These are phyloP conservation scores for Megathymus violae DNA, from an alignment of 1,140 invertebrate genomes.

Conservation along the genomic window DNA sequence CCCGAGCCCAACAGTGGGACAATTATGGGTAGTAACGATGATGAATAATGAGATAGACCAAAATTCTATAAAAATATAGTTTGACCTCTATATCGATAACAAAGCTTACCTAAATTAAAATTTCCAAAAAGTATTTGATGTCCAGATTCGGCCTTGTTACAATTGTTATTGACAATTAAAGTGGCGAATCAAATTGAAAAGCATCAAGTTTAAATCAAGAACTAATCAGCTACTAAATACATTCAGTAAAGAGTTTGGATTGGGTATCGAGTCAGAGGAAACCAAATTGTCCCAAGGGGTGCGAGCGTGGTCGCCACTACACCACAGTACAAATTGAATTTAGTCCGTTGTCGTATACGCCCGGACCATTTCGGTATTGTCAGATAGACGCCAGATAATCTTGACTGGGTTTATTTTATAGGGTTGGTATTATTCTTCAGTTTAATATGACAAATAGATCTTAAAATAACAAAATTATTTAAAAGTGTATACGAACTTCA, in stretches of 20 bases:
- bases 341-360: slow-evolving; percentile 60
- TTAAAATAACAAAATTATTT: too few relatives aligned
- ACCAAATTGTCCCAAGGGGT: slow-evolving; percentile 48
- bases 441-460: too few relatives aligned
- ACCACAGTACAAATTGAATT: slow-evolving; percentile 68
- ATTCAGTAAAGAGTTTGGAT: slow-evolving; percentile 36
- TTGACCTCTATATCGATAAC: too few relatives aligned
- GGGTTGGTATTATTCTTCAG: background rate
- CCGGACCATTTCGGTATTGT: slow-evolving; percentile 63
- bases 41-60: too few relatives aligned
- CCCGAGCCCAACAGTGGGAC: too few relatives aligned
- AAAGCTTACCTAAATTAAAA: too few relatives aligned
- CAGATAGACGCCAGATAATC: slow-evolving; percentile 49
- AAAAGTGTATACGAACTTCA: too few relatives aligned
- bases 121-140: too few relatives aligned
- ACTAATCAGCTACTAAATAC: background rate
- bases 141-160: background rate
- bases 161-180: too few relatives aligned
- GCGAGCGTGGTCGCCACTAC: slow-evolving; percentile 39
- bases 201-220: slow-evolving; percentile 2
- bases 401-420: slow-evolving; percentile 49
- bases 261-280: slow-evolving; percentile 32
- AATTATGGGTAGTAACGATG: too few relatives aligned
- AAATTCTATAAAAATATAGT: too few relatives aligned
- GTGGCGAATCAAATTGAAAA: background rate